Evolutionary conservation across 1,140 invertebrate species (phyloP).

Genomic region (Drosophila trapezifrons): DNA sequence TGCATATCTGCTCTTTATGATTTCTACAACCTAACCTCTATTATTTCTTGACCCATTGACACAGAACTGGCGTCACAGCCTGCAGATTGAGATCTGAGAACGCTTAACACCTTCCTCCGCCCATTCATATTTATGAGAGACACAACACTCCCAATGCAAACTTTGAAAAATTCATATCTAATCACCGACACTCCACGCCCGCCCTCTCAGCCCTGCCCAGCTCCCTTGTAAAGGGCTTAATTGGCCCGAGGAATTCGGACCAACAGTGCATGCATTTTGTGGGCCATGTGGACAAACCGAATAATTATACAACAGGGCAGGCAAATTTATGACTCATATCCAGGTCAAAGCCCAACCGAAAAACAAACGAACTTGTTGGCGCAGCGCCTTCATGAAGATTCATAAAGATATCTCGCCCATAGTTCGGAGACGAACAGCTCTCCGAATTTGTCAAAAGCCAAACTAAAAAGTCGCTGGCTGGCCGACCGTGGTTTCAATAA

Average conservation of each 20-base stretch:
- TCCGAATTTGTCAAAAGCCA: conserved; percentile 55
- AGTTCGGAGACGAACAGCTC: conserved; percentile 34
- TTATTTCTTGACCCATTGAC: conserved; percentile 36
- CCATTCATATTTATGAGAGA: conserved; percentile 29
- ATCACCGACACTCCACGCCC: conserved; percentile 8
- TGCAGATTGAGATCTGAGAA: conserved; percentile 24
- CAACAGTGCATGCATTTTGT: conserved; percentile 40
- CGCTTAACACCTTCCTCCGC: conserved; percentile 8
- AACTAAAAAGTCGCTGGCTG: neutral
- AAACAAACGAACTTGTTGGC: conserved; percentile 32
- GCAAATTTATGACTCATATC: conserved; percentile 39
- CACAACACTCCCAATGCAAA: conserved; percentile 20
- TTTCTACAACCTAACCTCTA: conserved; percentile 20
- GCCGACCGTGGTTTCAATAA: conserved; percentile 39
- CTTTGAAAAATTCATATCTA: conserved; percentile 45
- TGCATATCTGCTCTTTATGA: neutral
- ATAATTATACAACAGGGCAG: conserved; percentile 39
- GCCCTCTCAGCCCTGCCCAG: conserved; percentile 1
- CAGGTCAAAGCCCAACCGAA: conserved; percentile 38
- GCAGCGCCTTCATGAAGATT: conserved; percentile 31
- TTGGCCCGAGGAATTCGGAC: conserved; percentile 33
- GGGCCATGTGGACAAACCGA: conserved; percentile 29
- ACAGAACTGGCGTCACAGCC: conserved; percentile 12
- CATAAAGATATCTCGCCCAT: conserved; percentile 26
- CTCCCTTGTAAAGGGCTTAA: conserved; percentile 33